A percentile compares a stretch with the other conserved stretches of the same genome.
Evolutionary conservation across 1,140 invertebrate species (phyloP).

Genomic region (Eulimnadia texana): DNA sequence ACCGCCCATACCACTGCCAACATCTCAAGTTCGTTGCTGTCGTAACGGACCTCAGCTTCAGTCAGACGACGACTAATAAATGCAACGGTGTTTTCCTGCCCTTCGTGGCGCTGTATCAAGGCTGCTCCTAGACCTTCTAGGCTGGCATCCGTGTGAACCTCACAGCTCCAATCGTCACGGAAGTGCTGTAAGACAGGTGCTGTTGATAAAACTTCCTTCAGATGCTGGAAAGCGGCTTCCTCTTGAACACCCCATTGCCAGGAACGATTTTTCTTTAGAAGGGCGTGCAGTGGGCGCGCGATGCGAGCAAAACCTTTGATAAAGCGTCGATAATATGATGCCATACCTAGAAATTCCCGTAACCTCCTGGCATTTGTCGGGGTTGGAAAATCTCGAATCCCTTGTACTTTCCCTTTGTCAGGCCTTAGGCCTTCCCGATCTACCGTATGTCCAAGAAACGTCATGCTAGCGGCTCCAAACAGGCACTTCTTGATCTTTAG

Average conservation of each 20-base stretch:
- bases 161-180: neutral
- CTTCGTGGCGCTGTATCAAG: constrained; percentile 17
- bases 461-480: neutral
- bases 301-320: neutral
- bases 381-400: neutral
- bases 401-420: neutral
- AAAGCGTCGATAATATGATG: constrained; percentile 7
- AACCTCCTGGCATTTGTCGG: neutral
- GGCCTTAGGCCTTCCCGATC: neutral
- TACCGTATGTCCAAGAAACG: constrained; percentile 3
- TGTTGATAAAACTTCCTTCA: neutral
- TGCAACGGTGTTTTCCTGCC: constrained; percentile 17
- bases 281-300: neutral
- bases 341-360: neutral
- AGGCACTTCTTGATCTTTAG: neutral
- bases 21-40: constrained; percentile 30
- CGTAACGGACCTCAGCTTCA: constrained; percentile 26
- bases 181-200: neutral
- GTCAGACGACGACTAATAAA: constrained; percentile 27
- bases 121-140: constrained; percentile 18
- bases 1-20: constrained; percentile 29
- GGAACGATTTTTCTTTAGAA: neutral
- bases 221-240: neutral
- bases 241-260: constrained; percentile 1
- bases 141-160: constrained; percentile 27